phyloP scores from a whole-genome alignment of 2,888 invertebrate species.

The Mactromeris polynyma region DNA sequence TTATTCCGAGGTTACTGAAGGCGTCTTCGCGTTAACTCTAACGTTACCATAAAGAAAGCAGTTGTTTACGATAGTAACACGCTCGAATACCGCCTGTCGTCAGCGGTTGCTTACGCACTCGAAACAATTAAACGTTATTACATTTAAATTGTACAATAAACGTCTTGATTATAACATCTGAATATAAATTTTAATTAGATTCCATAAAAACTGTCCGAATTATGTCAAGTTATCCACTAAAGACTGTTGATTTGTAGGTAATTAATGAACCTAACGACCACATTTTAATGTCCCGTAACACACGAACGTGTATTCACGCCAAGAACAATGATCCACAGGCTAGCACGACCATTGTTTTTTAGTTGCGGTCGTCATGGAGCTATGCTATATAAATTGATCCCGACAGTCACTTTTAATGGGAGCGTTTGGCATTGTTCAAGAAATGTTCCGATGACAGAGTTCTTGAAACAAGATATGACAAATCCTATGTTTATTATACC shows the following conservation, averaged over 20 bases:
- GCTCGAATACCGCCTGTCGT: neutral
- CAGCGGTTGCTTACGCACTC: neutral
- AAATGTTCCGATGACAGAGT: too few species aligned
- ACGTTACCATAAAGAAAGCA: neutral
- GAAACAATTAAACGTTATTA: neutral
- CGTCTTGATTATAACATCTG: neutral
- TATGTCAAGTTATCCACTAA: neutral
- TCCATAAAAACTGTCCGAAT: neutral
- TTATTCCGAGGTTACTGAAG: neutral
- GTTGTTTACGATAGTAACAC: neutral
- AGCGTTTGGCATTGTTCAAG: too few species aligned
- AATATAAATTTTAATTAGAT: neutral
- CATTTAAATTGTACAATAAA: conserved; percentile 6
- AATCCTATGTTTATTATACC: too few species aligned
- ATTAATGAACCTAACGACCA: neutral
- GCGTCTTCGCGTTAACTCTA: neutral
- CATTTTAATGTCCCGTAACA: neutral
- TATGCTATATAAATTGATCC: too few species aligned
- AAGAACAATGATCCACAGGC: too few species aligned
- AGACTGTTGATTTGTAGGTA: neutral
- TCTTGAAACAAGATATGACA: too few species aligned
- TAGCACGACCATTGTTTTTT: too few species aligned
- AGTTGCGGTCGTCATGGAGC: too few species aligned
- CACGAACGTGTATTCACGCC: neutral
- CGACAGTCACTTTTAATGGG: too few species aligned